phyloP scores from a whole-genome alignment of 2,888 invertebrate genomes.

The Oithona nana region DNA sequence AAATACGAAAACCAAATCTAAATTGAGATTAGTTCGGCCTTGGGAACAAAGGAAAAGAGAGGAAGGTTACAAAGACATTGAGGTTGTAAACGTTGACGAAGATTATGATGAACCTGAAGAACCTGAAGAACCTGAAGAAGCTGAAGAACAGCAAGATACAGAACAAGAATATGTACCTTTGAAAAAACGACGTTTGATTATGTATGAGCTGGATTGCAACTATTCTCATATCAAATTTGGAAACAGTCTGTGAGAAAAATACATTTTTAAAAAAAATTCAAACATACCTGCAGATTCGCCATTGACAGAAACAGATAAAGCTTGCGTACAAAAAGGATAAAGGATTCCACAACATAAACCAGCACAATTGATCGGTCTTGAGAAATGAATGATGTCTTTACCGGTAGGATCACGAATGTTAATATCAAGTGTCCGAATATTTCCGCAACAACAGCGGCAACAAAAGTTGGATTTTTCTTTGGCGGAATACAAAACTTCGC shows the following conservation, averaged over 20 bases:
- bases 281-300: not conserved
- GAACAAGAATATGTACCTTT: not conserved
- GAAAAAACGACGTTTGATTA: not conserved
- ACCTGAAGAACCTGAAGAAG: not conserved
- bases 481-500: not conserved
- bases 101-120: not conserved
- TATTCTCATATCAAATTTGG: not conserved
- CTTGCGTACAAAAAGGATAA: conserved; percentile 4
- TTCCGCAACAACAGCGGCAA: not conserved
- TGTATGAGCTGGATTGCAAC: not conserved
- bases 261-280: no score
- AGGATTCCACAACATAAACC: not conserved
- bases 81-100: not conserved
- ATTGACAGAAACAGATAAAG: not conserved
- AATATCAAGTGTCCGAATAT: not conserved
- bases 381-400: not conserved
- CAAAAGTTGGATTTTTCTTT: not conserved
- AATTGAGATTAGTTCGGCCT: not conserved
- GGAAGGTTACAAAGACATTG: not conserved
- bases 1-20: not conserved
- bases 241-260: not conserved
- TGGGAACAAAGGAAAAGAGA: not conserved
- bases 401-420: not conserved
- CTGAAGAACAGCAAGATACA: no score
- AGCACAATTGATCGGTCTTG: not conserved